Conservation (phyloP, 2,113 vertebrate species). For the Chauna torquata region DNA sequence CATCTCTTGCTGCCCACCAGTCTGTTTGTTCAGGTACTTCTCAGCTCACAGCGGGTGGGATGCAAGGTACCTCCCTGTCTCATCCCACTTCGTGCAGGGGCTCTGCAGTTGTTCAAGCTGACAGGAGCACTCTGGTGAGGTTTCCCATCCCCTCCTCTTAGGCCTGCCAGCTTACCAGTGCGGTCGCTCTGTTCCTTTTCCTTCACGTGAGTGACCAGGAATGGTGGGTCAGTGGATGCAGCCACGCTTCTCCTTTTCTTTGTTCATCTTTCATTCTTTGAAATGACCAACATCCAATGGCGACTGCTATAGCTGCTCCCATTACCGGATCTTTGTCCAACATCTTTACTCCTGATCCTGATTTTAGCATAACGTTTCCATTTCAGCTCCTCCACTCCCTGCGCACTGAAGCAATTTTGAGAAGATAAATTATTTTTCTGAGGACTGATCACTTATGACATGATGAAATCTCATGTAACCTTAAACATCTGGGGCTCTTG, state of each 20-base stretch:
- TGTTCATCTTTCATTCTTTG: neutral
- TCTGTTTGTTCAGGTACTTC: neutral
- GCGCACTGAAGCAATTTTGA: neutral
- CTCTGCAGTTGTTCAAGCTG: neutral
- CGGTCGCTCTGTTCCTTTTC: accelerated
- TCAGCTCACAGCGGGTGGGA: too few relatives aligned
- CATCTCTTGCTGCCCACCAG: neutral
- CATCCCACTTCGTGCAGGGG: neutral
- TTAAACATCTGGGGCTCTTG: neutral
- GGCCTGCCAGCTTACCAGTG: neutral
- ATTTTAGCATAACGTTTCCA: neutral
- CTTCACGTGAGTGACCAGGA: neutral
- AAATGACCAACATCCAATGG: neutral
- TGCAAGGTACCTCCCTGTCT: neutral
- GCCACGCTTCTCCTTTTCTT: neutral
- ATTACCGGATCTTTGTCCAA: neutral
- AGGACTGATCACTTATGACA: neutral
- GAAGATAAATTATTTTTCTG: neutral
- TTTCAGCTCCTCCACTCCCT: neutral
- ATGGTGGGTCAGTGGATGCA: neutral
- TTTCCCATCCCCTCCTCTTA: neutral
- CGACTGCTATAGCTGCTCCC: neutral
- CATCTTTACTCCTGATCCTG: neutral
- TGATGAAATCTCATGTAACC: neutral
- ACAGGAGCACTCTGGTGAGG: neutral